Evolutionary conservation across 2,888 invertebrate genomes (phyloP).

Genomic region (Erebia palarica): DNA sequence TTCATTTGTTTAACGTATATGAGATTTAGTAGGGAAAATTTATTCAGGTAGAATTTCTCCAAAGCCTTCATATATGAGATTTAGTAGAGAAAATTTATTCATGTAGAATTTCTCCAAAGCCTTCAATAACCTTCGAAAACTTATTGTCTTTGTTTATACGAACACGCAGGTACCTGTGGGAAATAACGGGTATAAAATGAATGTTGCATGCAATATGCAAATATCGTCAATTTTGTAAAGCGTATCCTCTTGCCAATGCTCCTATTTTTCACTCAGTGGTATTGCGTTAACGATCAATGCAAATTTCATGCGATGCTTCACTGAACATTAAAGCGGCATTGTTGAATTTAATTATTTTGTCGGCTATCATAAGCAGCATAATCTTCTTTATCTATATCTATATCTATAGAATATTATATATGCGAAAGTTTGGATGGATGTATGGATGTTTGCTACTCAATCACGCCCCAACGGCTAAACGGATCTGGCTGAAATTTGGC

Average conservation of each 20-base stretch:
- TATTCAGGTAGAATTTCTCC: too few relatives aligned
- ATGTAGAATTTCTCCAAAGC: too few relatives aligned
- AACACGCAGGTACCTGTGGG: constrained; percentile 1
- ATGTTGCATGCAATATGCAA: constrained; percentile 28
- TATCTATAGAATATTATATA: too few relatives aligned
- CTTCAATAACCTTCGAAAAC: not conserved
- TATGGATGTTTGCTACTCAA: too few relatives aligned
- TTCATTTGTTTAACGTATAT: too few relatives aligned
- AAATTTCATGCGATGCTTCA: constrained; percentile 1
- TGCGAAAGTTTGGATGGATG: too few relatives aligned
- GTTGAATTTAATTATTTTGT: not conserved
- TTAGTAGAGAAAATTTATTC: too few relatives aligned
- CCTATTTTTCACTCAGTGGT: not conserved
- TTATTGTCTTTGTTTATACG: constrained; percentile 7
- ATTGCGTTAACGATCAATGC: constrained; percentile 3
- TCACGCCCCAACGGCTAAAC: too few relatives aligned
- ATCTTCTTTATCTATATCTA: too few relatives aligned
- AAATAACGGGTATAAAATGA: constrained; percentile 20
- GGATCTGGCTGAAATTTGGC: too few relatives aligned
- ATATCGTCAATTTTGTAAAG: constrained; percentile 23
- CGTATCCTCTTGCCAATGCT: not conserved
- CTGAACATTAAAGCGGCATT: not conserved
- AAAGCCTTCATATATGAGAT: too few relatives aligned
- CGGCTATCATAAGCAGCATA: not conserved
- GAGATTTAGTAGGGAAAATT: too few relatives aligned